Conservation (phyloP, 2,797 vertebrate genomes). For the Phalanger gymnotis region DNA sequence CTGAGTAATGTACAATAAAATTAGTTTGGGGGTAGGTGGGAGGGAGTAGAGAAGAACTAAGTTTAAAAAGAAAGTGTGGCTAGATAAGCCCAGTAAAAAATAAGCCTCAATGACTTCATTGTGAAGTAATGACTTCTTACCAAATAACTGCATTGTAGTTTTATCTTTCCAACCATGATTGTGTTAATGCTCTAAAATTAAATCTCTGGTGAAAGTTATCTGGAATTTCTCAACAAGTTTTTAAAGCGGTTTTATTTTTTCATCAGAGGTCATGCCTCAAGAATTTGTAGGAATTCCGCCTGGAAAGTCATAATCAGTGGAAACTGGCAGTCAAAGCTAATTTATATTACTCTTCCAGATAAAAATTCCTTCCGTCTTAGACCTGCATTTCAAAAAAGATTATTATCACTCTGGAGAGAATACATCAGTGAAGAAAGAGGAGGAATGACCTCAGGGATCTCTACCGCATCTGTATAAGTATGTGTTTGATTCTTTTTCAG, state of each 20-base stretch:
- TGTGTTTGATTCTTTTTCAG: conserved; percentile 66
- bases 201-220: conserved; percentile 90
- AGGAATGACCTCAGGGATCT: conserved; percentile 83
- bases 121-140: conserved; percentile 86
- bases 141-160: conserved; percentile 87
- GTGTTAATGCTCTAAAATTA: conserved; percentile 90
- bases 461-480: conserved; percentile 76
- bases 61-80: conserved; percentile 64
- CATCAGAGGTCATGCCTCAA: conserved; percentile 89
- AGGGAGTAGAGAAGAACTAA: conserved; percentile 60
- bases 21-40: conserved; percentile 75
- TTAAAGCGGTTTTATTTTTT: conserved; percentile 90
- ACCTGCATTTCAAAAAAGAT: conserved; percentile 91
- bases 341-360: conserved; percentile 93
- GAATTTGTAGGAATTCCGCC: conserved; percentile 93
- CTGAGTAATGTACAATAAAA: conserved; percentile 88
- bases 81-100: conserved; percentile 86
- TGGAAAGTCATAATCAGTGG: conserved; percentile 95
- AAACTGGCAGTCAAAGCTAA: conserved; percentile 94
- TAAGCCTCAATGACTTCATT: conserved; percentile 89
- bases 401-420: conserved; percentile 92
- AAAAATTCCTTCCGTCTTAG: conserved; percentile 97
- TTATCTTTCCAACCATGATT: conserved; percentile 88
- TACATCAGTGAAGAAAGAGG: conserved; percentile 84
- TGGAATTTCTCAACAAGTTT: conserved; percentile 93